Evolutionary conservation across 2,888 invertebrate genomes (phyloP).

Genomic region (Erannis defoliaria): DNA sequence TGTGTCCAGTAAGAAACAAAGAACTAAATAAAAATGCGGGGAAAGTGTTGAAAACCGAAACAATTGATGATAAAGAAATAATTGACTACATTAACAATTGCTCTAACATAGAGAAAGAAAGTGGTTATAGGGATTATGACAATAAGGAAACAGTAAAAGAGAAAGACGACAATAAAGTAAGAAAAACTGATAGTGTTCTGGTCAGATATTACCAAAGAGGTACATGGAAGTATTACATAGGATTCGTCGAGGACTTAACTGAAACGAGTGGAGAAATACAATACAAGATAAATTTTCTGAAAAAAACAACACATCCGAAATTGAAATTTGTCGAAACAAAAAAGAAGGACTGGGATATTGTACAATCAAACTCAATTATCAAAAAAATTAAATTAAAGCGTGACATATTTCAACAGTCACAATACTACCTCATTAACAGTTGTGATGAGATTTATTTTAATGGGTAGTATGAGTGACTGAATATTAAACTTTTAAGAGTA

Average conservation of each 20-base stretch:
- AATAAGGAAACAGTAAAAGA: constrained; percentile 19
- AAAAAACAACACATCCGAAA: too few relatives aligned
- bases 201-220: background rate
- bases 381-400: too few relatives aligned
- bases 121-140: constrained; percentile 1
- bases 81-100: constrained; percentile 18
- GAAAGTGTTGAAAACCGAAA: constrained; percentile 7
- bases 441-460: too few relatives aligned
- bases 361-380: too few relatives aligned
- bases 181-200: background rate
- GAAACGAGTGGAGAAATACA: background rate
- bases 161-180: constrained; percentile 8
- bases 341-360: too few relatives aligned
- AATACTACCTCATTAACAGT: too few relatives aligned
- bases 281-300: too few relatives aligned
- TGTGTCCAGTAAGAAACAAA: constrained; percentile 10
- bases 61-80: constrained; percentile 15
- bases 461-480: too few relatives aligned
- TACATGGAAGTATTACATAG: background rate
- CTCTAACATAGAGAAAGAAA: constrained; percentile 14
- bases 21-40: constrained; percentile 6
- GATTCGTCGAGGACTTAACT: background rate
- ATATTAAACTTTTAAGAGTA: too few relatives aligned
- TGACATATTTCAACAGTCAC: too few relatives aligned
- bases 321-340: too few relatives aligned